phyloP scores from a whole-genome alignment of 2,113 vertebrate species.

The Chinchilla lanigera region DNA sequence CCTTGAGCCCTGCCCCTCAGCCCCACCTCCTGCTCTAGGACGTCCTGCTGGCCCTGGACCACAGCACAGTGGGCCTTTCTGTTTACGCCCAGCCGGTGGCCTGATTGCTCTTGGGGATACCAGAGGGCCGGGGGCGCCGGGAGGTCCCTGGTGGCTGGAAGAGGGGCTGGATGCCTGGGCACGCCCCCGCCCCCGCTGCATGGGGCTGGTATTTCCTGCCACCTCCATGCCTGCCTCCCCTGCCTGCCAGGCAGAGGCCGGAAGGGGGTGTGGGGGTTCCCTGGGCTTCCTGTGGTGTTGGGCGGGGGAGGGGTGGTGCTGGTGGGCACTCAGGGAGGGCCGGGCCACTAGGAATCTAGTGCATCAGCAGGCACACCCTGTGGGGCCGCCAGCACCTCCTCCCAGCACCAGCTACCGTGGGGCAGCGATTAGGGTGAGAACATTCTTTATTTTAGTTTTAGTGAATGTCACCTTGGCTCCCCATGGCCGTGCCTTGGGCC shows the following conservation, averaged over 20 bases:
- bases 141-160: background rate
- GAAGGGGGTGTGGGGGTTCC: constrained; percentile 66
- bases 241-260: constrained; percentile 31
- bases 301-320: background rate
- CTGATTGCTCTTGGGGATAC: background rate
- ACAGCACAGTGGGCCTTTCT: background rate
- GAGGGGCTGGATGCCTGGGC: background rate
- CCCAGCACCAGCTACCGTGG: fast-evolving
- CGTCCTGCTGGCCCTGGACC: background rate
- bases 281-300: background rate
- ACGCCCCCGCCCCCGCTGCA: fast-evolving
- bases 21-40: background rate
- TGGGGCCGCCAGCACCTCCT: background rate
- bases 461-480: fast-evolving
- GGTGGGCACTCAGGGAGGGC: background rate
- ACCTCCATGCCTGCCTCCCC: background rate
- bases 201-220: constrained; percentile 62
- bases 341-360: fast-evolving
- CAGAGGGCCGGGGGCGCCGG: background rate
- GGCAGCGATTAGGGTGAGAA: fast-evolving
- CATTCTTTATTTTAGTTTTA: fast-evolving
- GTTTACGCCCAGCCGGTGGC: background rate
- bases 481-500: fast-evolving
- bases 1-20: too few species aligned
- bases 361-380: fast-evolving